Conservation (phyloP, 1,140 invertebrate species). For the silkworm (Bombyx mori) region ASM3026992v2 NC_085119.1:7378501-7379000, state of each 20-base stretch:
- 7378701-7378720: conserved; percentile 39
- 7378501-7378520: too few species aligned
- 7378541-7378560: not conserved
- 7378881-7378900: too few species aligned
- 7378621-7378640: too few species aligned
- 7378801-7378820: conserved; percentile 65
- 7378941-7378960: too few species aligned
- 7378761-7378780: conserved; percentile 59
- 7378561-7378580: too few species aligned
- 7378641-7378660: not conserved
- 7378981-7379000: too few species aligned
- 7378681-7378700: conserved; percentile 11
- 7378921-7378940: too few species aligned
- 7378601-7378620: not conserved
- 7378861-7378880: not conserved
- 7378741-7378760: conserved; percentile 59
- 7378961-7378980: too few species aligned
- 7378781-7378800: conserved; percentile 69
- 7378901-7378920: too few species aligned
- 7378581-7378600: too few species aligned
- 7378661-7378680: not conserved
- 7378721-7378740: conserved; percentile 51
- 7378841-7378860: not conserved
- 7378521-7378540: too few species aligned
- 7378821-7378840: not conserved